Base-by-base conservation (phyloP, 2,113 vertebrate genomes). In the Acrocephalus arundinaceus region DNA sequence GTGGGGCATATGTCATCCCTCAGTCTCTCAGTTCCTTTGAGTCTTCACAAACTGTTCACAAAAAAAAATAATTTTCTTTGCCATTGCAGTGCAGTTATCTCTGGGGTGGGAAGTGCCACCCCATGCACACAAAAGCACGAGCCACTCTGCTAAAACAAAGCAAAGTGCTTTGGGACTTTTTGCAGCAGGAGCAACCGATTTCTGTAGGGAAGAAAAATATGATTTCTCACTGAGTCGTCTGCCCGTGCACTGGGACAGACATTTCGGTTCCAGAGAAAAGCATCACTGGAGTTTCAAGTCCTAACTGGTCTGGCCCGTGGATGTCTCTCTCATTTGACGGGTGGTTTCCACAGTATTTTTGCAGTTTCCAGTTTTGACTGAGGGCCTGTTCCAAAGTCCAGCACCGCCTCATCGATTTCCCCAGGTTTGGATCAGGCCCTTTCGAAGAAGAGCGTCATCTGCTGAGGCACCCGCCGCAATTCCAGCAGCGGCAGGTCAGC, bases 351-450 rank as follows among this genome's bases (percentile, higher is more conserved):
- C 55, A 61, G 59, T 5, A 3, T 52, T 77, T 58, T 54, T 54
- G 54, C 59, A 43, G 37, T 85, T 87, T 25, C 71, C 75, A 45
- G 0, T 39, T 72, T 41, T 74, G 79, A 68, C 52, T 3, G 18
- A 78, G 61, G 75, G 79, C 68, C 85, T 92, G 45, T 33, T 88
- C 68, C 52, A 23, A 84, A 92, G 76, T 52, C 75, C 92, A 61
- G 52, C 2, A 2, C 23, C 0, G 6, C 67, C 65, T 75, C 48
- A 74, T 87, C 4, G 11, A 59, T 87, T 74, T 35, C 33, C 20
- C 45, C 3, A 7, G 43, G 57, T 61, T 75, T 81, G 94, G 88
- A 93, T 91, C 48, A 52, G 90, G 62, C 37, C 61, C 45, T 72
- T 4, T 31, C 45, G 4, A 27, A 62, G 71, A 51, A 39, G 55